Base-by-base conservation (phyloP, 2,797 vertebrate genomes). In the Adelosebastes latens region DNA sequence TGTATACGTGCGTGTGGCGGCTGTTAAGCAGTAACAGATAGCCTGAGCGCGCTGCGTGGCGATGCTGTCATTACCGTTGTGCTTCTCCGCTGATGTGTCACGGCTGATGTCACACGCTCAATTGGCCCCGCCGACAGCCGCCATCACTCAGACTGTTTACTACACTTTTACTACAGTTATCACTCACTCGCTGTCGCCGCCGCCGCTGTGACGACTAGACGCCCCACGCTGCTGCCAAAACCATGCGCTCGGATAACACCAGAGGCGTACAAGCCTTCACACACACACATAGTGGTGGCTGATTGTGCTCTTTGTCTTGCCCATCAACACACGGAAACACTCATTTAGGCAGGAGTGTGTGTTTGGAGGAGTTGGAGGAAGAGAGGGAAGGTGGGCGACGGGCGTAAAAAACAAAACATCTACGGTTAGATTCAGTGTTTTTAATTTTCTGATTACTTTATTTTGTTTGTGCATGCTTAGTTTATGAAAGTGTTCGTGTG, bases 21-120 rank as follows among this genome's bases (percentile, higher is more conserved):
- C 83, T 85, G 87, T 87, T 90, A 81, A 85, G 88, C 78, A 24
- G 84, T 91, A 92, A 92, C 92, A 87, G 90, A 94, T 93, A 90
- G 90, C 89, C 84, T 18, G 62, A 80, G 82, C 62, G 36, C 60
- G 62, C 82, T 75, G 92, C 71, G 86, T 73, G 88, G 89, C 82
- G 84, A 88, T 85, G 92, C 93, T 90, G 94, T 94, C 92, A 92
- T 95, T 95, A 95, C 93, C 79, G 87, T 89, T 86, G 88, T 89
- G 92, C 91, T 93, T 91, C 92, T 93, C 90, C 81, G 82, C 91
- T 86, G 91, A 92, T 91, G 87, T 92, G 92, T 88, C 91, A 87
- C 89, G 89, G 87, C 94, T 92, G 93, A 94, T 95, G 95, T 95
- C 94, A 93, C 92, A 94, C 82, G 94, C 94, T 94, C 95, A 96